Evolutionary conservation across 2,113 vertebrate species (phyloP), one percentile per base, ranked within the genome.

Genomic region (Fulica atra): DNA sequence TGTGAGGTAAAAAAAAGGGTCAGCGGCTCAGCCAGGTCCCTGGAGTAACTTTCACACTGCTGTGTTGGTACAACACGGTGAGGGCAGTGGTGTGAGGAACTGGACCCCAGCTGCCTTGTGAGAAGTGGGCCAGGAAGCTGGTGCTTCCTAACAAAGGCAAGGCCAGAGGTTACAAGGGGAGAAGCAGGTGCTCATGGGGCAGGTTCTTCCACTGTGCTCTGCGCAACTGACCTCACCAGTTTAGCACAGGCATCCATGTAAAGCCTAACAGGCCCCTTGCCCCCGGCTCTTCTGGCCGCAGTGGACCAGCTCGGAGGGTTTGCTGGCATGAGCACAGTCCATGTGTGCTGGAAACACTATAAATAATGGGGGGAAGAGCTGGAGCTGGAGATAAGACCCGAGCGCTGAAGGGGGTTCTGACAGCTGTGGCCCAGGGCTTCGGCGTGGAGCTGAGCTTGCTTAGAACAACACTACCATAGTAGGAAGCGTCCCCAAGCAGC

Each of bases 381-480:
- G 73, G 44, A 17, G 79, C 2, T 7, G 38, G 2, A 86, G 95
- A 70, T 66, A 54, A 86, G 10, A 26, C 65, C 7, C 1, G 44
- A 56, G 54, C 0, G 72, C n/a, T 16, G 81, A 73, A 11, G 66
- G 5, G 0, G 4, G 63, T 19, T 29, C 53, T 51, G 70, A 29
- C 64, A 69, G 81, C 68, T 53, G 7, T 70, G 48, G 60, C 84
- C 65, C 53, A 11, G 79, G 35, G 91, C 59, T 28, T 15, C 36
- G 71, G 50, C 15, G 77, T 65, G 12, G 70, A 25, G 83, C 95
- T 86, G 66, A 13, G 81, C 86, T n/a, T 5, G 60, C 72, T 28
- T 11, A 1, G 36, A 88, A 11, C 92, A 54, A 56, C 82, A 40
- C 91, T 95, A 40, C 96, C 94, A 87, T 91, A 95, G 96, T 81